Evolutionary conservation across 1,140 invertebrate genomes (phyloP), one percentile per base, ranked within the genome.

Genomic region (Drosophila insularis): DNA sequence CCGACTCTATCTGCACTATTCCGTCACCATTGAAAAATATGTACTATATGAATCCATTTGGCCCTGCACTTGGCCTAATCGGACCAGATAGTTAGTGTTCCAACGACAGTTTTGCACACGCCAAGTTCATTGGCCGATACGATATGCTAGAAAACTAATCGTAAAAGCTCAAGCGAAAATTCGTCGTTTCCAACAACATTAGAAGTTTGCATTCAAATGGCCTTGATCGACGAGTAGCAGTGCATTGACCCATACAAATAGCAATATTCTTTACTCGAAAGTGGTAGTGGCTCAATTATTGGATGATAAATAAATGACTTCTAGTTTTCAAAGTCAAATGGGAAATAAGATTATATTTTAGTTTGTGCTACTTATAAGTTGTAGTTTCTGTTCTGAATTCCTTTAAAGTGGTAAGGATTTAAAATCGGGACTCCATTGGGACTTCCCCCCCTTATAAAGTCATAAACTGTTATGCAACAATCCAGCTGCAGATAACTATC

Each of bases 91-190:
- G 35, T 37, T 37, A 13, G 35, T 37, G 35, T 37, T 37, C 35
- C 3, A 10, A 37, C 35, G 11, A 50, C 43, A 21, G 17, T 50
- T 50, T 50, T 50, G 43, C 43, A 50, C 43, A 58, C 39, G 59
- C 58, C 73, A 75, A 75, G 73, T 75, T 75, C 73, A 75, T 63
- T 75, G 73, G 17, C 72, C 73, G 73, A 69, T 50, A 50, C 43
- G 43, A 50, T 69, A 63, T 46, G 37, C 56, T 69, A 63, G 40
- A 54, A 62, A 50, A 50, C 43, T 50, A 46, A 58, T 31, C 55
- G 27, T 58, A 19, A 35, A 58, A 58, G 23, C 27, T 58, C 43
- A 11, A 10, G 43, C 43, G 43, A 50, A 56, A 56, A 56, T 56
- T 58, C 32, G 35, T 59, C 54, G 19, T 54, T 68, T 69, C 35